These are phyloP conservation scores for Bombus sylvicola DNA, from an alignment of 1,140 invertebrate species.

Conservation along the genomic window DNA sequence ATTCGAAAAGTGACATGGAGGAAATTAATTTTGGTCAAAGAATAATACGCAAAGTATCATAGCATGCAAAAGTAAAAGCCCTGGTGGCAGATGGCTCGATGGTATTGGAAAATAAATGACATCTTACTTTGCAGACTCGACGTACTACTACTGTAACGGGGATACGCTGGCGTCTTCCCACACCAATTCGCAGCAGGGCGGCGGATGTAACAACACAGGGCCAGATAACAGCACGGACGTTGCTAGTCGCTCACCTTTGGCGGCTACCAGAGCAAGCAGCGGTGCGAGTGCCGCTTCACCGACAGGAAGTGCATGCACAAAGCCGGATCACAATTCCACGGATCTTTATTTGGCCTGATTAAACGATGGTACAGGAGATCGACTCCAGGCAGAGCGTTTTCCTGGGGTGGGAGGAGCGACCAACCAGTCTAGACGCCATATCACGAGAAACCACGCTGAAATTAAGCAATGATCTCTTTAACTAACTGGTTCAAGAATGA, in stretches of 20 bases:
- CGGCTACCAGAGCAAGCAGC: conserved; percentile 88
- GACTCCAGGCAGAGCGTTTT: conserved; percentile 24
- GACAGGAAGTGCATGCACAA: conserved; percentile 88
- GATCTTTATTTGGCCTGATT: conserved; percentile 81
- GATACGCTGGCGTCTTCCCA: conserved; percentile 83
- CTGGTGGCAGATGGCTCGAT: not conserved
- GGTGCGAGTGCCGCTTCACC: conserved; percentile 88
- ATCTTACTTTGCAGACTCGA: conserved; percentile 82
- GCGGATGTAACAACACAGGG: conserved; percentile 73
- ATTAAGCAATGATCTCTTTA: conserved; percentile 79
- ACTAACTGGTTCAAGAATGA: conserved; percentile 28
- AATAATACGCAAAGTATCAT: not conserved
- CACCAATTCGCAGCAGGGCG: conserved; percentile 77
- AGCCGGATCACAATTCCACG: conserved; percentile 84
- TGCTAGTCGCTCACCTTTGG: conserved; percentile 86
- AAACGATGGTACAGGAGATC: conserved; percentile 29
- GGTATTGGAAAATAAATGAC: not conserved
- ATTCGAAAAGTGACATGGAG: not conserved
- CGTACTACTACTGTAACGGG: conserved; percentile 87
- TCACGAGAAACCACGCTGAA: conserved; percentile 77
- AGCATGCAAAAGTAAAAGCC: not conserved
- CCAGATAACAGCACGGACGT: conserved; percentile 80
- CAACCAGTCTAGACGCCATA: conserved; percentile 78
- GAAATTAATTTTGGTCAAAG: not conserved
- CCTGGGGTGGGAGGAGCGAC: conserved; percentile 30